A percentile compares a stretch with the other conserved stretches of the same genome.
phyloP scores from a whole-genome alignment of 2,113 vertebrate species.

The Gopherus flavomarginatus region DNA sequence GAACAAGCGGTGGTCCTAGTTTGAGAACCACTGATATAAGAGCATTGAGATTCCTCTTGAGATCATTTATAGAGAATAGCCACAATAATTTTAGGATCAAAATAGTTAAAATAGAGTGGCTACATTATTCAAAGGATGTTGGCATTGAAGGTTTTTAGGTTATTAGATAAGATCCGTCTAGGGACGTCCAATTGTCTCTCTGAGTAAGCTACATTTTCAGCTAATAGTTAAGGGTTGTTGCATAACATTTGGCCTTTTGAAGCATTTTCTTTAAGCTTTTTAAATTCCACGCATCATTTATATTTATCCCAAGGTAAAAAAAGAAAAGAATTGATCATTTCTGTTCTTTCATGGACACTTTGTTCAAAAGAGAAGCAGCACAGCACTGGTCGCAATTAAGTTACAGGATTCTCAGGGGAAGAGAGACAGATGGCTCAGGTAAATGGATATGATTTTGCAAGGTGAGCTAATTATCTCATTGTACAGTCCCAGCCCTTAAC shows the following conservation, averaged over 20 bases:
- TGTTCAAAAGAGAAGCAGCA: background rate
- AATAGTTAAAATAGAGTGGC: constrained; percentile 30
- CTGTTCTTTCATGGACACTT: background rate
- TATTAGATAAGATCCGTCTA: constrained; percentile 62
- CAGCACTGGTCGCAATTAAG: background rate
- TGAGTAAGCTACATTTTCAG: background rate
- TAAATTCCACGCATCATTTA: background rate
- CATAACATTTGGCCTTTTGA: constrained; percentile 1
- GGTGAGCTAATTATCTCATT: background rate
- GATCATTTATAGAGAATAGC: constrained; percentile 42
- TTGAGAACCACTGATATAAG: background rate
- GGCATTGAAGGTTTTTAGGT: constrained; percentile 43
- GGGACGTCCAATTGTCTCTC: constrained; percentile 23
- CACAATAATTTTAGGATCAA: constrained; percentile 47
- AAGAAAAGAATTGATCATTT: background rate
- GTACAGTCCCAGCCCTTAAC: background rate
- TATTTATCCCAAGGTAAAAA: constrained; percentile 32
- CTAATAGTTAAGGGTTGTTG: background rate
- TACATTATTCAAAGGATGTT: constrained; percentile 55
- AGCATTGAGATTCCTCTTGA: constrained; percentile 28
- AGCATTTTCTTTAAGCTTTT: constrained; percentile 48
- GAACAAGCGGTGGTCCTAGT: too few relatives aligned
- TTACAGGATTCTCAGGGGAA: background rate
- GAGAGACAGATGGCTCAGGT: background rate
- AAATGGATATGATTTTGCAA: background rate